Evolutionary conservation across 2,113 vertebrate genomes (phyloP), one percentile per base, ranked within the genome.

Genomic region (Aptenodytes patagonicus): DNA sequence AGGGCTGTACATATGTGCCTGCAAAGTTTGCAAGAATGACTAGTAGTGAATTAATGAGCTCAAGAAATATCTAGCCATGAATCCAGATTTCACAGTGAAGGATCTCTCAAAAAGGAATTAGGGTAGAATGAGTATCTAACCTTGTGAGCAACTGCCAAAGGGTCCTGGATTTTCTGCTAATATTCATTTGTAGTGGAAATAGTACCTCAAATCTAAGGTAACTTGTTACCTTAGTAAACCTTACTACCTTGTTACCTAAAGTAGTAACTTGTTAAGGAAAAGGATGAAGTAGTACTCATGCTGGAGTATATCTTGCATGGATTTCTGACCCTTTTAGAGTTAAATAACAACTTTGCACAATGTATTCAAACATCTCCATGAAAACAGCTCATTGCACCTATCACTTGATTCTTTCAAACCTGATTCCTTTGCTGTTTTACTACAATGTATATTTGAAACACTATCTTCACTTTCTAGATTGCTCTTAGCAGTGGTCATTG

Each of bases 1-100:
- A 47, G 38, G 76, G 9, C 52, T 42, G 18, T 6, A 17, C 1
- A 0, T 34, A 34, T 0, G 0, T 8, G 11, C 15, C 40, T 79
- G 57, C 12, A 71, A 71, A 60, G 7, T 36, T 61, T 55, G 6
- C 21, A 60, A 22, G 52, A 69, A 71, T 42, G 6, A 24, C 42
- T 36, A 54, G 17, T 17, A 64, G 20, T 44, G 15, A 78, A 72
- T 64, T 58, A 38, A 84, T 4, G 5, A 72, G 22, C 58, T 82
- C 26, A 55, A 26, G 7, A 75, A 58, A 36, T 25, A 52, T 2
- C 26, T 34, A 88, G 22, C 44, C 21, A n/a, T 29, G 65, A 85
- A 72, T 38, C 26, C 32, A 68, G 66, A 46, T 68, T 76, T 88
- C 34, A 34, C 1, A 5, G 15, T 72, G 62, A 86, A 88, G 22